phyloP scores from a whole-genome alignment of 30 jellyfish, hydroid and myxozoan genomes.

The Turritopsis rubra region DNA sequence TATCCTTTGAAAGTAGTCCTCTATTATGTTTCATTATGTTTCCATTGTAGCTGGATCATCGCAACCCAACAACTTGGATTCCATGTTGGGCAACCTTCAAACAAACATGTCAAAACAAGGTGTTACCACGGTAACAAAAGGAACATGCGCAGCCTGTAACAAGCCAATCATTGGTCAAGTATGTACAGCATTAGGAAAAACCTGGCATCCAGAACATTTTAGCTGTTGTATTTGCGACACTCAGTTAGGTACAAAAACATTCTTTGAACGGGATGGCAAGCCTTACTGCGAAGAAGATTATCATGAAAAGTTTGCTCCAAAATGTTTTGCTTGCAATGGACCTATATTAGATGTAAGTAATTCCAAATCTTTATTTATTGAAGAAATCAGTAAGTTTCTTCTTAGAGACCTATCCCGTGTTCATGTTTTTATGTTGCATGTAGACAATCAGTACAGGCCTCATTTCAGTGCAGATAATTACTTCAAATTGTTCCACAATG shows the following conservation, averaged over 20 bases:
- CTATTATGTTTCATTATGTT: neutral
- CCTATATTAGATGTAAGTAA: slow-evolving; percentile 84
- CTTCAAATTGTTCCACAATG: too few relatives aligned
- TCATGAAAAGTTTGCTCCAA: slow-evolving; percentile 81
- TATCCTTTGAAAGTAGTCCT: too few relatives aligned
- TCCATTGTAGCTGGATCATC: slow-evolving; percentile 13
- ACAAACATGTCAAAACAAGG: slow-evolving; percentile 95
- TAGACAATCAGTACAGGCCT: too few relatives aligned
- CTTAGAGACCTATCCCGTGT: too few relatives aligned
- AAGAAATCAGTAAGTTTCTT: too few relatives aligned
- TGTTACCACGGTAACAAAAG: slow-evolving; percentile 88
- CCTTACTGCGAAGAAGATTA: slow-evolving; percentile 89
- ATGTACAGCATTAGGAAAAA: slow-evolving; percentile 88
- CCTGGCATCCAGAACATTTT: slow-evolving; percentile 99
- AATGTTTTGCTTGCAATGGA: slow-evolving; percentile 76
- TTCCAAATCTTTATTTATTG: too few relatives aligned
- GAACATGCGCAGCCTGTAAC: slow-evolving; percentile 89
- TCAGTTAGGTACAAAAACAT: slow-evolving; percentile 77
- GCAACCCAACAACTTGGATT: slow-evolving; percentile 61
- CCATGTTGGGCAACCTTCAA: slow-evolving; percentile 90
- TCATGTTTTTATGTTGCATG: too few relatives aligned
- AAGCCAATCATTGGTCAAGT: slow-evolving; percentile 90
- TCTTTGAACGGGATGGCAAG: slow-evolving; percentile 89
- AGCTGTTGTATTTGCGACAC: slow-evolving; percentile 87
- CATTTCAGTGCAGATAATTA: too few relatives aligned